Evolutionary conservation across 2,113 vertebrate genomes (phyloP), one percentile per base, ranked within the genome.

Genomic region (Leucosticte australis): DNA sequence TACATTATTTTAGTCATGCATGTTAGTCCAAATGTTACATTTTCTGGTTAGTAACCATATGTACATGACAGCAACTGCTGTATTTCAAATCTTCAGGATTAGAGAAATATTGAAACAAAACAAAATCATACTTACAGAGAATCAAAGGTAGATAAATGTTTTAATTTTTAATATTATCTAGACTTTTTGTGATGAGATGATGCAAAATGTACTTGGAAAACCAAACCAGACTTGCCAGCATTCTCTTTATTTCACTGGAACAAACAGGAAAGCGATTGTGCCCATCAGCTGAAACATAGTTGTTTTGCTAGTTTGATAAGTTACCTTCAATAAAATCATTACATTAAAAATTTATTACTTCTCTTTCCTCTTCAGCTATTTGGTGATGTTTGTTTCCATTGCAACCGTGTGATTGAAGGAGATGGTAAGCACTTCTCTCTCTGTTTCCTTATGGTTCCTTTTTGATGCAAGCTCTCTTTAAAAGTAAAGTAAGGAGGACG

Each of bases 311-410:
- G 27, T 68, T 65, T 46, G 15, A 77, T 60, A 92, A 87, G 27
- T 21, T 71, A 47, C 33, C 15, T 18, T 71, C 1, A 2, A 62
- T 57, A 30, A 84, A 77, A 44, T 55, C 2, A 28, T 81, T 41
- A 28, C 4, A 30, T 62, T 79, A 64, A 93, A 80, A 91, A 37
- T 31, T 3, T 8, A 4, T 79, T 83, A 52, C 59, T 89, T 92
- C 52, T 67, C 52, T 69, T 82, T 83, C 16, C 1, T 96, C 62
- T 88, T 73, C 97, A 99, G 99, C 98, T 99, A 3, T 99, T 99
- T 41, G 99, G 99, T 87, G 99, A 99, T 94, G 99, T 99, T 91
- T 99, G 99, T 95, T 99, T 99, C 98, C 99, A 99, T 94, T 99
- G 99, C 98, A 99, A 99, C 80, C 99, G 98, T 88, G 99, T 99